Evolutionary conservation across 2,797 vertebrate species (phyloP), one percentile per base, ranked within the genome.

Genomic region (Lithobates pipiens): DNA sequence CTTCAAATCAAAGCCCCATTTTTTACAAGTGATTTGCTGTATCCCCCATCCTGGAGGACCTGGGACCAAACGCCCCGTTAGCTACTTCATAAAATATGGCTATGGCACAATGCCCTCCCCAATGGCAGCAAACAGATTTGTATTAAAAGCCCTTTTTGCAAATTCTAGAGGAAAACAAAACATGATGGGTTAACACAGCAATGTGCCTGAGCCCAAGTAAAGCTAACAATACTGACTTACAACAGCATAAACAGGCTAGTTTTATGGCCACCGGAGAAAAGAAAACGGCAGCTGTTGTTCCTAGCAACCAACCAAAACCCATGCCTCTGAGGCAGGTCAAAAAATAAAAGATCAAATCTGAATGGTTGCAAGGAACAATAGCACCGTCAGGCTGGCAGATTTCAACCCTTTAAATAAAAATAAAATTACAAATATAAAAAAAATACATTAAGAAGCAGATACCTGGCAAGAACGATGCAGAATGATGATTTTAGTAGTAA

Each of bases 401-500:
- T 21, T 57, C 6, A 23, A 6, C 21, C 6, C 21, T 23, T 61
- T 2, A 61, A 23, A 61, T 23, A 3, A 8, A 46, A 23, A 7
- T 61, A 50, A 50, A 50, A 50, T 3, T 50, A 54, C 54, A 61
- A 61, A 61, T 23, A 61, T 61, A 46, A 78, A 39, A 39, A 39
- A 39, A 72, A 78, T 83, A 79, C 74, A 70, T 73, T 13, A 76
- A 44, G 54, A 61, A 80, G 29, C n/a, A 57, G 82, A 90, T 77
- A 89, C 50, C 25, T 46, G 65, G 5, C 54, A 80, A 69, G 54
- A 74, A 75, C 18, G 88, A 89, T 92, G 80, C 89, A 75, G 5
- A 29, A 23, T 44, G 75, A 27, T 42, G 2, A 42, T 29, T 84
- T 87, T 74, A 57, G 86, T 87, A 87, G 23, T 87, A 87, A 87